Conservation (phyloP, 2,797 vertebrate species). For the Molothrus aeneus region DNA sequence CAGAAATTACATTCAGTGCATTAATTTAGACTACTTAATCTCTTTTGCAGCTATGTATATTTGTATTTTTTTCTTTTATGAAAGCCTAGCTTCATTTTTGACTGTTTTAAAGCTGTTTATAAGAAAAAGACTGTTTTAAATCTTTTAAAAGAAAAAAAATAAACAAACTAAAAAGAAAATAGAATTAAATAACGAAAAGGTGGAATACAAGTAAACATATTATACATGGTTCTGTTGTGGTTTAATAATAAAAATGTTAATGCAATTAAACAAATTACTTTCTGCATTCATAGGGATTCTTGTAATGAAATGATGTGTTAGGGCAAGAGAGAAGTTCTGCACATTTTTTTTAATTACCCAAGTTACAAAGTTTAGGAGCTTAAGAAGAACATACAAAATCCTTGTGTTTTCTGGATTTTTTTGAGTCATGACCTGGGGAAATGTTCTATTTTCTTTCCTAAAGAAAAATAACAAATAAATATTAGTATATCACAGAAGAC, state of each 20-base stretch:
- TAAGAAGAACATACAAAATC: background rate
- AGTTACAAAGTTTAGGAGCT: background rate
- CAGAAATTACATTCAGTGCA: background rate
- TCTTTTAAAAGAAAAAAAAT: slow-evolving; percentile 5
- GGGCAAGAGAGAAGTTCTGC: slow-evolving; percentile 10
- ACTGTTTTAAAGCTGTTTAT: slow-evolving; percentile 18
- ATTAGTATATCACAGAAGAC: background rate
- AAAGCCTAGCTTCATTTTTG: background rate
- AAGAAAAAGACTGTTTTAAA: background rate
- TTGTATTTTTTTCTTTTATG: background rate
- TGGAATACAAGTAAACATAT: slow-evolving; percentile 11
- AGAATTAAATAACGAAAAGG: slow-evolving; percentile 43
- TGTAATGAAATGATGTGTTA: slow-evolving; percentile 12
- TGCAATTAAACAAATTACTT: slow-evolving; percentile 41
- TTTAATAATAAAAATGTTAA: slow-evolving; percentile 44
- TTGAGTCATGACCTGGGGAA: slow-evolving; percentile 5
- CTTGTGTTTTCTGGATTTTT: background rate
- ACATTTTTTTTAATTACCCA: slow-evolving; percentile 43
- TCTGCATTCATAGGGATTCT: background rate
- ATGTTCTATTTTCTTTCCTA: background rate
- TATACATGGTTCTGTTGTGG: background rate
- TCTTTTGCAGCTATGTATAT: background rate
- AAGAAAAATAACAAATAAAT: background rate
- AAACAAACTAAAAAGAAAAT: slow-evolving; percentile 34
- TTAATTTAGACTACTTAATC: background rate